A percentile compares a stretch with the other conserved stretches of the same genome.
Conservation (phyloP, 2,888 invertebrate genomes). For the Stenoptilia bipunctidactyla region DNA sequence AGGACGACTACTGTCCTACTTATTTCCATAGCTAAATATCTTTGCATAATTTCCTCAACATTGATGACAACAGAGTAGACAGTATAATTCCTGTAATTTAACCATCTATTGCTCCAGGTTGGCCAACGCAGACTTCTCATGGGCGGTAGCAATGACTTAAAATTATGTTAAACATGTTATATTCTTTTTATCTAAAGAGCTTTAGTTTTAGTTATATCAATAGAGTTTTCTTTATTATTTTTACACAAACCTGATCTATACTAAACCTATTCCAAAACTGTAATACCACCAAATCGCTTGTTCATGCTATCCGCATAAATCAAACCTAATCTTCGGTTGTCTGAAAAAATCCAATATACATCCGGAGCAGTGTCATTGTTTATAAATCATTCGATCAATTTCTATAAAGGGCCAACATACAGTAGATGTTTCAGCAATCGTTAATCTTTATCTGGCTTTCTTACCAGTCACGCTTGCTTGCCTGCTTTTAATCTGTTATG, state of each 20-base stretch:
- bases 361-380: slow-evolving; percentile 42
- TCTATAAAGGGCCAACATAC: slow-evolving; percentile 49
- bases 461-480: slow-evolving; percentile 39
- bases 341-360: slow-evolving; percentile 28
- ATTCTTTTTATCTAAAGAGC: no score
- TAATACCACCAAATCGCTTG: slow-evolving; percentile 21
- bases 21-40: no score
- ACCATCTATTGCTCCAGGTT: no score
- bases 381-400: slow-evolving; percentile 48
- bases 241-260: background rate
- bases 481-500: background rate
- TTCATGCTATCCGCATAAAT: slow-evolving; percentile 24
- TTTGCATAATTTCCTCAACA: no score
- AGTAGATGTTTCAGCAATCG: slow-evolving; percentile 38
- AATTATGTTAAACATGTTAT: no score
- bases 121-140: no score
- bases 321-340: slow-evolving; percentile 25
- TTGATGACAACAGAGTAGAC: no score
- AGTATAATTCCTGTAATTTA: no score
- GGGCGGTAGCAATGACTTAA: no score
- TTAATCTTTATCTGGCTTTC: slow-evolving; percentile 57
- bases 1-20: no score
- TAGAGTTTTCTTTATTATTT: no score
- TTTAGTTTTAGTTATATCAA: no score
- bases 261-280: slow-evolving; percentile 7